These are phyloP conservation scores for Conchocele bisecta DNA, from an alignment of 2,888 invertebrate genomes.

Conservation along the genomic window DNA sequence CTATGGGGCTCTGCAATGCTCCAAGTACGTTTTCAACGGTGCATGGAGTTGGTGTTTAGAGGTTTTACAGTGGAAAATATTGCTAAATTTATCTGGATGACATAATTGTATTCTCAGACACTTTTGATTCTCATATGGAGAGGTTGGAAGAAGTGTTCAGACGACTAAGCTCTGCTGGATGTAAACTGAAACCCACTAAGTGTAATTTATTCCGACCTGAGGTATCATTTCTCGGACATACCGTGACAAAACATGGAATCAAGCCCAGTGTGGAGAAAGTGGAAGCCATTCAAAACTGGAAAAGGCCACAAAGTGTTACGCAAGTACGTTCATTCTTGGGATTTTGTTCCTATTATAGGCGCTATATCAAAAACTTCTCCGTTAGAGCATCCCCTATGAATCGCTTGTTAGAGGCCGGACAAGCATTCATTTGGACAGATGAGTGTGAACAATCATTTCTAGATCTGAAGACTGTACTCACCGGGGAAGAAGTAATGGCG, in stretches of 20 bases:
- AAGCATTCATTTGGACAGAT: slow-evolving; percentile 33
- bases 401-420: slow-evolving; percentile 25
- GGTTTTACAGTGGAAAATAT: slow-evolving; percentile 25
- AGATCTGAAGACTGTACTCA: slow-evolving; percentile 23
- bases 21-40: slow-evolving; percentile 19
- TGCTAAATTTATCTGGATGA: slow-evolving; percentile 33
- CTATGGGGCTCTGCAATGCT: slow-evolving; percentile 1
- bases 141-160: slow-evolving; percentile 50
- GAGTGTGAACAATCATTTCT: slow-evolving; percentile 27
- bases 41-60: slow-evolving; percentile 23
- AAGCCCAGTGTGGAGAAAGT: slow-evolving; percentile 30
- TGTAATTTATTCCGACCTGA: slow-evolving; percentile 32
- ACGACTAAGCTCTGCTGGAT: slow-evolving; percentile 21
- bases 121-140: slow-evolving; percentile 38
- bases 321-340: slow-evolving; percentile 30
- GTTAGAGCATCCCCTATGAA: slow-evolving; percentile 24
- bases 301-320: slow-evolving; percentile 14
- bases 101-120: slow-evolving; percentile 22
- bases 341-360: slow-evolving; percentile 45
- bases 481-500: slow-evolving; percentile 33
- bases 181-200: slow-evolving; percentile 47
- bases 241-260: slow-evolving; percentile 31
- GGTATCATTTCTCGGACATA: slow-evolving; percentile 48
- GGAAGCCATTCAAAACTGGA: slow-evolving; percentile 27
- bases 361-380: slow-evolving; percentile 26